A percentile compares a stretch with the other conserved stretches of the same genome.
phyloP scores from a whole-genome alignment of 2,797 vertebrate species.

The Propithecus perrieri region DNA sequence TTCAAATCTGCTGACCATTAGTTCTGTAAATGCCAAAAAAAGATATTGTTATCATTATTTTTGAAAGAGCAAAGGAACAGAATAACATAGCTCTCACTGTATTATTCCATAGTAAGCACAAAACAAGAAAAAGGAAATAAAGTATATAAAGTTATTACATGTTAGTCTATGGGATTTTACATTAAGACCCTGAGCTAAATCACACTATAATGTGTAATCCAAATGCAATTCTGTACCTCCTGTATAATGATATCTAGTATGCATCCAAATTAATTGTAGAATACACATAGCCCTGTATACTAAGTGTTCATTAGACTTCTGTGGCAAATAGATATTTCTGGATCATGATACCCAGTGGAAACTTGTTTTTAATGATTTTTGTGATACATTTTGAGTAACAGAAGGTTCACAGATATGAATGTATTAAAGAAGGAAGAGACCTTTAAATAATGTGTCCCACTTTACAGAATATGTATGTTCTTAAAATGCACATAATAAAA shows the following conservation, averaged over 20 bases:
- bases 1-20: constrained; percentile 86
- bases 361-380: constrained; percentile 49
- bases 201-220: constrained; percentile 30
- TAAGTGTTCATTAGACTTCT: constrained; percentile 41
- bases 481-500: constrained; percentile 33
- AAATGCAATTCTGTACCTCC: constrained; percentile 51
- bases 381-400: constrained; percentile 34
- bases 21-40: constrained; percentile 83
- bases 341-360: neutral
- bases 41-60: constrained; percentile 75
- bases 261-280: constrained; percentile 44
- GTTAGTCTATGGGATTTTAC: constrained; percentile 55
- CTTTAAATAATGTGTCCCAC: constrained; percentile 64
- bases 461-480: constrained; percentile 39
- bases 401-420: neutral
- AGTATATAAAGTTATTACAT: constrained; percentile 74
- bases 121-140: constrained; percentile 79
- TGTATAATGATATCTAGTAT: constrained; percentile 14
- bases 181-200: constrained; percentile 63
- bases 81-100: constrained; percentile 54
- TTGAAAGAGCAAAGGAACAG: constrained; percentile 66
- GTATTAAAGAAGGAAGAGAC: constrained; percentile 31
- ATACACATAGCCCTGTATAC: neutral
- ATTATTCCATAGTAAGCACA: constrained; percentile 70
- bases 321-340: constrained; percentile 43